Base-by-base conservation (phyloP, 1,140 invertebrate genomes). In the Thereuonema tuberculata region DNA sequence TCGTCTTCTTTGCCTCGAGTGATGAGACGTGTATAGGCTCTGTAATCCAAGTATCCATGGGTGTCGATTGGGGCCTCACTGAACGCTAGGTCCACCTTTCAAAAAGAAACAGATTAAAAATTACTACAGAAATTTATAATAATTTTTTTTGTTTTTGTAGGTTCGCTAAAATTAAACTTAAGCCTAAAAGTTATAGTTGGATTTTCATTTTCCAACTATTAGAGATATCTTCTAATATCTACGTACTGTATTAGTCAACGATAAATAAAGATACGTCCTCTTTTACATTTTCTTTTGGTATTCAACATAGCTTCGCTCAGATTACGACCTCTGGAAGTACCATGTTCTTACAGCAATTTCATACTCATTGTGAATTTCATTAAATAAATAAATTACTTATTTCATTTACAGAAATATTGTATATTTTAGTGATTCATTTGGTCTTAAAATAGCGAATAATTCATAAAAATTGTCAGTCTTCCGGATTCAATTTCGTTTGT, bases 1-100 rank as follows among this genome's bases (percentile, higher is more conserved):
- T 60, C 59, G 20, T 60, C 59, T 26, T 60, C 59, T 37, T 53
- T 53, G 9, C 59, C 59, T 29, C 59, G 9, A 2, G 59, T 60
- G 24, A 60, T 55, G n/a, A 60, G 24, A 21, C 59, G 48, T 2
- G 59, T 54, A 46, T 21, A 60, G 15, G 59, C 49, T 9, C 27
- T 54, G 29, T 60, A 60, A 46, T 60, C 59, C 2, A 60, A n/a
- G 17, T 54, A 3, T 9, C 59, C 59, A 2, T 49, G 9, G 3
- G 3, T 47, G 24, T 60, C 52, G 17, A 54, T 21, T 25, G 59
- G 59, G 2, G 59, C 59, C 24, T 60, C 59, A 9, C 23, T 28
- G 59, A 60, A 60, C 14, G 59, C 59, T 23, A 56, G 12, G 5
- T 60, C 59, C 20, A 60, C 50, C 59, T 60, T 5, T 14, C 17